A percentile compares a stretch with the other conserved stretches of the same genome.
Conservation (phyloP, 2,888 invertebrate species). For the Campoletis raptor region DNA sequence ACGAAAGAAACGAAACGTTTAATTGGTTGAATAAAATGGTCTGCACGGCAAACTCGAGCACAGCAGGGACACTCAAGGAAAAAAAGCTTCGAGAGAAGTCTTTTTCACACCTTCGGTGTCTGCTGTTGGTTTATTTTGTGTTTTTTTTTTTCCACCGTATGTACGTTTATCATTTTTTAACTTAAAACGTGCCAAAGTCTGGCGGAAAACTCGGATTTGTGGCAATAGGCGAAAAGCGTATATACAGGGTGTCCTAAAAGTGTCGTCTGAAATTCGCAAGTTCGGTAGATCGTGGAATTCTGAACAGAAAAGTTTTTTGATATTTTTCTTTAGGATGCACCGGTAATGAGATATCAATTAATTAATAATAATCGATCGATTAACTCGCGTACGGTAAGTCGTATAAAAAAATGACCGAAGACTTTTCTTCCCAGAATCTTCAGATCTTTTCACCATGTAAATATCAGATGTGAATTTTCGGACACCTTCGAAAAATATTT, state of each 20-base stretch:
- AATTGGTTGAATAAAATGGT: slow-evolving; percentile 65
- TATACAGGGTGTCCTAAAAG: slow-evolving; percentile 6
- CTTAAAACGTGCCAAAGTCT: not conserved
- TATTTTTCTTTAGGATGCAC: not conserved
- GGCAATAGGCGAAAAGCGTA: not conserved
- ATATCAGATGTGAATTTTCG: not conserved
- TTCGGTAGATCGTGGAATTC: not conserved
- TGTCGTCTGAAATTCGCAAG: not conserved
- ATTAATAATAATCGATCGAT: not conserved
- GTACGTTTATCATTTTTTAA: not conserved
- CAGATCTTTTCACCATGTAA: too few species aligned
- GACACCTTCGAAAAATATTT: not conserved
- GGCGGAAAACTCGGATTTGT: not conserved
- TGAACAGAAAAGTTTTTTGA: not conserved
- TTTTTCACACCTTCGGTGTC: not conserved
- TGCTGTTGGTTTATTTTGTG: not conserved
- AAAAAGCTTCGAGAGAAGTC: not conserved
- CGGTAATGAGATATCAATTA: not conserved
- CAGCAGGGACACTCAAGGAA: not conserved
- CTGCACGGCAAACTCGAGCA: slow-evolving; percentile 32
- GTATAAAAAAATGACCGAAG: not conserved
- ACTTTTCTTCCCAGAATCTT: not conserved
- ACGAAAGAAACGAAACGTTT: slow-evolving; percentile 17
- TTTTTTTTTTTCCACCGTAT: slow-evolving; percentile 13
- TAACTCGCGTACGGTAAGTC: not conserved